These are phyloP conservation scores for Eupithecia abbreviata DNA, from an alignment of 2,888 invertebrate species.

Conservation along the genomic window DNA sequence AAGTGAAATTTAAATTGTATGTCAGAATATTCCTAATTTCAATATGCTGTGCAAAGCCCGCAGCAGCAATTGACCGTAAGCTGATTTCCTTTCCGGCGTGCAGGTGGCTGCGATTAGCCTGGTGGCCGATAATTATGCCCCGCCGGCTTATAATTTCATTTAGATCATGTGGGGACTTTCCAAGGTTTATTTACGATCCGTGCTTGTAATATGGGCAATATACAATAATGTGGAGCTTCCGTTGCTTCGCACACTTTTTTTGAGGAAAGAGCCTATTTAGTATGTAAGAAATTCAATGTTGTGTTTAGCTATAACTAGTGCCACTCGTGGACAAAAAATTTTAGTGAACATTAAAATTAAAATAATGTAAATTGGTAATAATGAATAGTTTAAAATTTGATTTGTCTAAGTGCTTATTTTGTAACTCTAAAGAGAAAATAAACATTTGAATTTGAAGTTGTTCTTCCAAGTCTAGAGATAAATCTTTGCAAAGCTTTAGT, in stretches of 20 bases:
- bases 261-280: too few relatives aligned
- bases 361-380: too few relatives aligned
- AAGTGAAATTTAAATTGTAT: too few relatives aligned
- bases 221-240: too few relatives aligned
- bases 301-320: too few relatives aligned
- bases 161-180: not conserved
- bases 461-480: too few relatives aligned
- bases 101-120: not conserved
- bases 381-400: not conserved
- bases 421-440: not conserved
- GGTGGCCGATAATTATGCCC: not conserved
- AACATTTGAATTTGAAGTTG: not conserved
- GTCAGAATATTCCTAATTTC: too few relatives aligned
- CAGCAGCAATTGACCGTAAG: not conserved
- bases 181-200: not conserved
- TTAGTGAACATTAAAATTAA: too few relatives aligned
- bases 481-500: too few relatives aligned
- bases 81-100: constrained; percentile 2
- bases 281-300: too few relatives aligned
- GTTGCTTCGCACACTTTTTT: too few relatives aligned
- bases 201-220: not conserved
- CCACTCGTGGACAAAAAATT: too few relatives aligned
- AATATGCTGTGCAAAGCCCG: not conserved
- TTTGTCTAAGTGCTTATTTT: not conserved
- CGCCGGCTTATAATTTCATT: constrained; percentile 5